Evolutionary conservation across 2,113 vertebrate species (phyloP), one percentile per base, ranked within the genome.

Genomic region (Poecilia latipinna): DNA sequence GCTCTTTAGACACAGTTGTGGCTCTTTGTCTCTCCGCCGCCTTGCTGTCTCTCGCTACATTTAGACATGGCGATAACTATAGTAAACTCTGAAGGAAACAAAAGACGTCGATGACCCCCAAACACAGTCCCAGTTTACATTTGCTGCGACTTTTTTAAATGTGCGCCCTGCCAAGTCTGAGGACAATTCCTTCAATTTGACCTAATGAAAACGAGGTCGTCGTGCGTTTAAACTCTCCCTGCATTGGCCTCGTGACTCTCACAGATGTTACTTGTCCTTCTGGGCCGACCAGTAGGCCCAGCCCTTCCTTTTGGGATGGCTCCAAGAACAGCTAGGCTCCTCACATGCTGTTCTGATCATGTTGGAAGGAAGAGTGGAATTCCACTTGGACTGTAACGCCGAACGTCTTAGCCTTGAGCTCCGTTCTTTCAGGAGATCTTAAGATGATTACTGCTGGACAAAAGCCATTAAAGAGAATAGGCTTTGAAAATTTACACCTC

Each of bases 241-340:
- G 7, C 10, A 26, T 80, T 60, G 83, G 78, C 62, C 74, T 82
- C 57, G 65, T 61, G 61, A 73, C 67, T 88, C 82, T 75, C 82
- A 79, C 65, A 64, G 73, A 83, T 78, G 76, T 86, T 80, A 79
- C 89, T 85, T 2, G 86, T 84, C 33, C 62, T 86, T 87, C 92
- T 84, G 85, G 89, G 82, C 70, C 32, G 26, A 90, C 90, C 70
- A 69, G 89, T 86, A 35, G 60, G 74, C 72, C 80, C 26, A 7
- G 85, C 87, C 80, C 82, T 84, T 88, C 75, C 82, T 74, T 65
- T 86, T 89, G 85, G 83, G 69, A 70, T 3, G 3, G 28, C 33
- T 82, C 88, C 88, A 86, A 80, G 79, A 87, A 60, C 67, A 85
- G 70, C 31, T 51, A 70, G 80, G 61, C 70, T 31, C 75, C 76